These are phyloP conservation scores for Lacerta agilis DNA, from an alignment of 2,797 vertebrate genomes.

Conservation along the genomic window DNA sequence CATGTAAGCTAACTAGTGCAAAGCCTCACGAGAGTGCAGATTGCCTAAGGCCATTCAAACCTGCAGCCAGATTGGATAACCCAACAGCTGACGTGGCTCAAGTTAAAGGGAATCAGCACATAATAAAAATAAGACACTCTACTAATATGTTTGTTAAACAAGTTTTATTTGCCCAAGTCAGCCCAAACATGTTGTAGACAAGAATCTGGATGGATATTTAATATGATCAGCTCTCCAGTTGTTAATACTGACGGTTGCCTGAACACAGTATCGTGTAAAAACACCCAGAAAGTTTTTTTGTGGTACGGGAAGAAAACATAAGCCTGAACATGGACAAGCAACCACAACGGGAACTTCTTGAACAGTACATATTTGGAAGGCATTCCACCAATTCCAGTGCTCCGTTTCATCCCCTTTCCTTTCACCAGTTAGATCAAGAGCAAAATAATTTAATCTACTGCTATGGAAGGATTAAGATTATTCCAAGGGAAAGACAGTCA, in stretches of 20 bases:
- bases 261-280: background rate
- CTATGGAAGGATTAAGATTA: background rate
- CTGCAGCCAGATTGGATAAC: background rate
- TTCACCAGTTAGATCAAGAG: constrained; percentile 5
- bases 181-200: constrained; percentile 27
- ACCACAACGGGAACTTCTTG: background rate
- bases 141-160: background rate
- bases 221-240: background rate
- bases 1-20: no score
- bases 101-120: background rate
- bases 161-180: constrained; percentile 49
- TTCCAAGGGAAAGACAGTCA: background rate
- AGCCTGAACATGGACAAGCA: background rate
- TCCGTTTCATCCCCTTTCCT: background rate
- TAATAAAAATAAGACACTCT: background rate
- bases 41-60: background rate
- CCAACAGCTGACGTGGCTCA: background rate
- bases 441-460: background rate
- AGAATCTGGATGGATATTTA: background rate
- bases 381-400: background rate
- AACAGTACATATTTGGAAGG: background rate
- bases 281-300: background rate
- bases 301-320: background rate
- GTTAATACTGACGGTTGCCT: constrained; percentile 11
- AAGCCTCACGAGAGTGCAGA: background rate